Evolutionary conservation across 2,888 invertebrate genomes (phyloP), one percentile per base, ranked within the genome.

Genomic region (Drosophila birchii): DNA sequence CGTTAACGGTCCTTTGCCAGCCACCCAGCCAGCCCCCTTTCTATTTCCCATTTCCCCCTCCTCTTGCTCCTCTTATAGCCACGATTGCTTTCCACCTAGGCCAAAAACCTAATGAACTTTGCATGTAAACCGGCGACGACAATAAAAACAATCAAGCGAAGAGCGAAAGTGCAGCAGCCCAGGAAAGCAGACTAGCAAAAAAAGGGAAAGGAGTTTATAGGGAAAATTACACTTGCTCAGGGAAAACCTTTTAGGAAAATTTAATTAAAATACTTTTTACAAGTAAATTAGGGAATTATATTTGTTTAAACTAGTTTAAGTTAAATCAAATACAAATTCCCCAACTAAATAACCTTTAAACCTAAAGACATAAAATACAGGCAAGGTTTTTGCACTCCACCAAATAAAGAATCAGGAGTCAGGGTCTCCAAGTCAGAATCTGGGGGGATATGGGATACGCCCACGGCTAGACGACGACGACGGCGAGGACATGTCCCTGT

Each of bases 71-170:
- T 23, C 57, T 78, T 77, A 58, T 71, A 72, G 80, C 78, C 70
- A 62, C 75, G 75, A 76, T 80, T 74, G 79, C 53, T 32, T 51
- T 79, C 61, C 77, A 39, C 82, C 66, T 81, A 81, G 81, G 84
- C 84, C 83, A 86, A 84, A 86, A 79, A 79, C 81, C 80, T 84
- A 85, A 85, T 85, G 84, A 85, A 86, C 84, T 85, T 85, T 86
- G 81, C 86, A 86, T 85, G 84, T 86, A 81, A 75, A 67, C 71
- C 79, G 68, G 67, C 75, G 47, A 67, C 63, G 38, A 62, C 70
- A 74, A 69, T 75, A 70, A 76, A 66, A 63, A 76, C 66, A 66
- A 63, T 68, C 60, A 53, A 58, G 57, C 54, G 38, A 54, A 26
- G 43, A 49, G 23, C 49, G 53, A 49, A 58, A 68, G 74, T 69